Evolutionary conservation across 2,113 vertebrate genomes (phyloP).

Genomic region (Dryoscopus gambensis): DNA sequence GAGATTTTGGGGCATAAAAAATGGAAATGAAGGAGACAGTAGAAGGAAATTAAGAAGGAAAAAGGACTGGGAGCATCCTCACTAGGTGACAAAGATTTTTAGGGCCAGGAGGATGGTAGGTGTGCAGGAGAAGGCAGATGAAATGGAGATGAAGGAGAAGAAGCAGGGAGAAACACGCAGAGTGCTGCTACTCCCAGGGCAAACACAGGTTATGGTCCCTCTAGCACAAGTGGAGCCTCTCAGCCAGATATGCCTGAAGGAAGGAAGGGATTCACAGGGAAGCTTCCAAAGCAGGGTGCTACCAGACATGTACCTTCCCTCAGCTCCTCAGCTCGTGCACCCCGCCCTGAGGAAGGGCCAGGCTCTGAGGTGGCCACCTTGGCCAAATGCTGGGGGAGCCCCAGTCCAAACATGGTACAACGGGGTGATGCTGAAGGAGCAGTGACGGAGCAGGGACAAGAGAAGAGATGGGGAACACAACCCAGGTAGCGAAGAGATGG

Average conservation of each 20-base stretch:
- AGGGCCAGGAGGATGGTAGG: background rate
- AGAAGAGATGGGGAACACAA: background rate
- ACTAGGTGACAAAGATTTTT: background rate
- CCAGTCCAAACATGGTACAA: background rate
- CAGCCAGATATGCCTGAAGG: background rate
- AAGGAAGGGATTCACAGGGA: background rate
- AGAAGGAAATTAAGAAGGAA: background rate
- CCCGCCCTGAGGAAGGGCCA: background rate
- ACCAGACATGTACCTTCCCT: background rate
- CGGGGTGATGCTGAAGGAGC: accelerated
- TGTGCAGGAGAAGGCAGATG: background rate
- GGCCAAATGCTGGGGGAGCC: background rate
- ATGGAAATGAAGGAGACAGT: background rate
- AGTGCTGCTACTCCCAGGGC: background rate
- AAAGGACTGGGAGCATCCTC: background rate
- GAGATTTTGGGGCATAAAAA: background rate
- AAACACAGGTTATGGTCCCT: background rate
- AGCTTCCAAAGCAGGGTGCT: background rate
- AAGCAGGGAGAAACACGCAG: background rate
- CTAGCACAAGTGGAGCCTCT: background rate
- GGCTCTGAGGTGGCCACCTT: background rate
- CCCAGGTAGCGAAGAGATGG: background rate
- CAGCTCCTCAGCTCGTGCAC: background rate
- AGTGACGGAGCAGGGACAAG: background rate
- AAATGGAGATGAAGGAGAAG: background rate